Conservation (phyloP, 1,140 invertebrate species). For the Bicyclus anynana region DNA sequence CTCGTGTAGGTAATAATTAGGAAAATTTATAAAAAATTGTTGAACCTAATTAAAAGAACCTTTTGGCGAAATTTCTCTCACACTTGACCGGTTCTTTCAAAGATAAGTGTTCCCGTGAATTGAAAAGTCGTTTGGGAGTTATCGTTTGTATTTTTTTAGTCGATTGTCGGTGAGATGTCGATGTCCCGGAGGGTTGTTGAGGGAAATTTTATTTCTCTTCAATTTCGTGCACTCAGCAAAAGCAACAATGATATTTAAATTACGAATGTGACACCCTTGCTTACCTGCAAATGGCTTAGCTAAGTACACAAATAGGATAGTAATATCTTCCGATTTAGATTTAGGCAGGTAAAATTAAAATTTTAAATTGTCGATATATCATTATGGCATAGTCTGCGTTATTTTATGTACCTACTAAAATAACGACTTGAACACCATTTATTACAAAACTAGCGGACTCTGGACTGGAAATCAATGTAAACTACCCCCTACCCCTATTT, state of each 20-base stretch:
- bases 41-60: too few relatives aligned
- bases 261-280: conserved; percentile 49
- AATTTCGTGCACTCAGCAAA: conserved; percentile 70
- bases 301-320: not conserved
- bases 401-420: too few relatives aligned
- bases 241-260: conserved; percentile 74
- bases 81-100: conserved; percentile 7
- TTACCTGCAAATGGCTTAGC: conserved; percentile 30
- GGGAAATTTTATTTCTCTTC: conserved; percentile 70
- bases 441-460: too few relatives aligned
- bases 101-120: conserved; percentile 19
- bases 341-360: too few relatives aligned
- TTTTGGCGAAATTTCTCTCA: not conserved
- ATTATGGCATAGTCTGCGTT: too few relatives aligned
- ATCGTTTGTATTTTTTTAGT: conserved; percentile 34
- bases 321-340: too few relatives aligned
- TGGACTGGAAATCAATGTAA: too few relatives aligned
- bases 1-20: too few relatives aligned
- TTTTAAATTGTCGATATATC: too few relatives aligned
- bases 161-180: conserved; percentile 38
- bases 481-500: too few relatives aligned
- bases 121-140: conserved; percentile 22
- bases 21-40: too few relatives aligned
- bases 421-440: too few relatives aligned
- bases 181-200: conserved; percentile 44